Evolutionary conservation across 2,888 invertebrate species (phyloP).

Genomic region (Lycophotia porphyrea): DNA sequence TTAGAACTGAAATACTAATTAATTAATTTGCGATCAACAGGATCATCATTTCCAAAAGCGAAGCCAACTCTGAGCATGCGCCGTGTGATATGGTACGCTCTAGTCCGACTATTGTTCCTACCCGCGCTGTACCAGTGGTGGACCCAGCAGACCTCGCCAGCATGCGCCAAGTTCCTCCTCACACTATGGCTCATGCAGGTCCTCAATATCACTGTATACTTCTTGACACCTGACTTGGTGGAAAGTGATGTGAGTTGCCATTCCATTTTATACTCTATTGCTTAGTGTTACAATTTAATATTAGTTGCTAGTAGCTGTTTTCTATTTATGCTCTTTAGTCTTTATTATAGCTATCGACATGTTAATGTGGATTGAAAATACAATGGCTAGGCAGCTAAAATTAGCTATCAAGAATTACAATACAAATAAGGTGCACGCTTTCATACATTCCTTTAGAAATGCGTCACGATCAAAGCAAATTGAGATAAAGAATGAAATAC

Average conservation of each 20-base stretch:
- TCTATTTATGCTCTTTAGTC: neutral
- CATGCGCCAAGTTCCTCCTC: conserved; percentile 93
- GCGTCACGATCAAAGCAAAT: conserved; percentile 16
- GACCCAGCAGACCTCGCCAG: conserved; percentile 95
- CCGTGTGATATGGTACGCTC: conserved; percentile 95
- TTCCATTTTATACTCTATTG: conserved; percentile 1
- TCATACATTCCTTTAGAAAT: conserved; percentile 15
- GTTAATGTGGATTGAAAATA: conserved; percentile 23
- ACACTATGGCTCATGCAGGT: conserved; percentile 95
- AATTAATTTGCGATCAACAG: conserved; percentile 84
- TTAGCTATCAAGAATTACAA: conserved; percentile 33
- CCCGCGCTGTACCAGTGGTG: conserved; percentile 97
- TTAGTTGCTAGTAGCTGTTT: neutral
- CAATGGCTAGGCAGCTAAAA: conserved; percentile 50
- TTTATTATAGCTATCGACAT: conserved; percentile 28
- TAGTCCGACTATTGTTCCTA: conserved; percentile 95
- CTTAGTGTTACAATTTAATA: neutral
- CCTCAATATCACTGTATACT: conserved; percentile 91
- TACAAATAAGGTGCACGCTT: conserved; percentile 34
- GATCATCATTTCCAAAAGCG: conserved; percentile 98
- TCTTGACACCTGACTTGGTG: conserved; percentile 80
- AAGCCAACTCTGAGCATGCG: conserved; percentile 98
- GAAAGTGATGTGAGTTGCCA: conserved; percentile 88
- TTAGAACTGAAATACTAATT: neutral
- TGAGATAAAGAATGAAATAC: conserved; percentile 12